Base-by-base conservation (phyloP, 2,888 invertebrate genomes). In the Tubiluchus corallicola region DNA sequence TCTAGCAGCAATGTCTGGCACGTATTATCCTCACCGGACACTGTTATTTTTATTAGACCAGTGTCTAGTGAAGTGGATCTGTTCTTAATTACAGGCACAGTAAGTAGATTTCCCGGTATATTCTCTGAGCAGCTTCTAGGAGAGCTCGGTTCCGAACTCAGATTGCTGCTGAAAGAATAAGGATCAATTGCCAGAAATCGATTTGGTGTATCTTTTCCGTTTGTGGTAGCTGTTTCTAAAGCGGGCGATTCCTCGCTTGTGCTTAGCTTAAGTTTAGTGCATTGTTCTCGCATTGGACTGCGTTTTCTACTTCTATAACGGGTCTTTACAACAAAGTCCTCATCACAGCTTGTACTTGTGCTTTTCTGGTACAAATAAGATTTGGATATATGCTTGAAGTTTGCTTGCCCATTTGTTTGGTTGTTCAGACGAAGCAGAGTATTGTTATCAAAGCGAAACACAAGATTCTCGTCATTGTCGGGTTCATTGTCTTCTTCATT, bases 31-130 rank as follows among this genome's bases (percentile, higher is more conserved):
- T 29, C 29, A 29, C n/a, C 29, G 9, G 29, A 29, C 29, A 29
- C 29, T 29, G 29, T 29, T 9, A 29, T 29, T n/a, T 9, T 29
- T 9, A 29, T 29, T 9, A 29, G 29, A n/a, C 29, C 29, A 9
- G 29, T 29, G 29, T 29, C 29, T 9, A 29, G 29, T n/a, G 29
- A 29, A 9, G 29, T n/a, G 9, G 29, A 29, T n/a, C 29, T 9
- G n/a, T n/a, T 29, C 29, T 29, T 29, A n/a, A 29, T 29, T n/a
- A 29, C 29, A n/a, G 29, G 29, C 29, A 29, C 29, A n/a, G 29
- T n/a, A n/a, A 29, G 29, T n/a, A 29, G 9, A n/a, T 29, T 29
- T n/a, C n/a, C n/a, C n/a, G n/a, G n/a, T n/a, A n/a, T n/a, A n/a
- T 29, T 29, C 9, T n/a, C 29, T 9, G n/a, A 9, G 29, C 9